A percentile compares a stretch with the other conserved stretches of the same genome.
Conservation (phyloP, 2,113 vertebrate genomes). For the Baryphthengus martii region DNA sequence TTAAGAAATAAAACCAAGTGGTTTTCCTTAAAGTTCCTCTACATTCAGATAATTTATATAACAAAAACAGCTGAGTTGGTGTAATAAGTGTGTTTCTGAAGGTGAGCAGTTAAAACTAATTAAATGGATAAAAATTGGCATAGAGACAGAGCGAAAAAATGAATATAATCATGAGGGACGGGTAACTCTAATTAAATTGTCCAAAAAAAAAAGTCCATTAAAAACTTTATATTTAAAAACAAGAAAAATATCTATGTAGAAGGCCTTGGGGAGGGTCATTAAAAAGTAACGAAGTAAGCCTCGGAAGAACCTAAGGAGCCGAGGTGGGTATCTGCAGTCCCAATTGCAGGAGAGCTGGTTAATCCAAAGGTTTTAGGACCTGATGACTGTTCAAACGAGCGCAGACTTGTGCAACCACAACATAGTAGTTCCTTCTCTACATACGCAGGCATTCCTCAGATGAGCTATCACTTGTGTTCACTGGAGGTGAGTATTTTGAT, state of each 20-base stretch:
- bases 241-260: background rate
- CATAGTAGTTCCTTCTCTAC: background rate
- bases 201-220: background rate
- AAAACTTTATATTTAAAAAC: background rate
- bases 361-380: background rate
- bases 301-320: background rate
- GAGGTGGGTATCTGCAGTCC: background rate
- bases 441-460: background rate
- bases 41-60: background rate
- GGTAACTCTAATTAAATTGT: background rate
- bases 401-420: background rate
- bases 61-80: background rate
- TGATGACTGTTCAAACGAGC: background rate
- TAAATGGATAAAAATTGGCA: conserved; percentile 11
- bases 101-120: conserved; percentile 21
- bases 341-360: background rate
- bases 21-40: background rate
- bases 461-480: background rate
- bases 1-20: background rate
- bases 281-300: background rate
- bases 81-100: background rate
- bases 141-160: background rate
- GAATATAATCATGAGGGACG: background rate
- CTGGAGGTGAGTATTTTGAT: background rate
- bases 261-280: background rate